These are phyloP conservation scores for Netelia melanura DNA, from an alignment of 2,888 invertebrate species.

Conservation along the genomic window DNA sequence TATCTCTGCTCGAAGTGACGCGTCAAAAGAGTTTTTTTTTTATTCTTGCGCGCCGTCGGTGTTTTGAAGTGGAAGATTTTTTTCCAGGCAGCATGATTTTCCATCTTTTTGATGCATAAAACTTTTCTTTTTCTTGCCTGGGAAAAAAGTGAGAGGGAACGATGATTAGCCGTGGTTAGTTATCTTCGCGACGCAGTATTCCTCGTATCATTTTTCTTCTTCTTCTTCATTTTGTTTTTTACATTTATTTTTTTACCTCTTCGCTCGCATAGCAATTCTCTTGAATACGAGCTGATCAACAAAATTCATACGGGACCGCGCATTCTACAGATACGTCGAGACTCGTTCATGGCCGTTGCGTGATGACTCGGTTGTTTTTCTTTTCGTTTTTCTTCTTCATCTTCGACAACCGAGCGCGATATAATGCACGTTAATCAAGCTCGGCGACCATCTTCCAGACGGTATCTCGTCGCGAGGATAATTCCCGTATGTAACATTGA, in stretches of 20 bases:
- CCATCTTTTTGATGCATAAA: constrained; percentile 10
- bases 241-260: not conserved
- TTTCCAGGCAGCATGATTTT: not conserved
- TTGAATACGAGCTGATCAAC: constrained; percentile 60
- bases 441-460: constrained; percentile 2
- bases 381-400: constrained; percentile 16
- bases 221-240: not conserved
- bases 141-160: not conserved
- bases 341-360: constrained; percentile 7
- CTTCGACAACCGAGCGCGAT: not conserved
- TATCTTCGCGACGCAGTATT: constrained; percentile 34
- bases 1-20: constrained; percentile 7
- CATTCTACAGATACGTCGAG: not conserved
- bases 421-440: constrained; percentile 51
- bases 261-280: not conserved
- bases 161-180: constrained; percentile 56
- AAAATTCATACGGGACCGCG: constrained; percentile 35
- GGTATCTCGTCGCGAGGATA: not conserved
- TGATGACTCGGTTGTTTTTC: not conserved
- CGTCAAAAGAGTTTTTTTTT: not conserved
- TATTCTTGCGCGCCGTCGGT: not conserved
- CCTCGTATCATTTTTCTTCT: constrained; percentile 15
- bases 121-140: not conserved
- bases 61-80: not conserved
- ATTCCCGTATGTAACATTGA: not conserved